phyloP scores from a whole-genome alignment of 2,888 invertebrate species.

The Peribatodes rhomboidaria region DNA sequence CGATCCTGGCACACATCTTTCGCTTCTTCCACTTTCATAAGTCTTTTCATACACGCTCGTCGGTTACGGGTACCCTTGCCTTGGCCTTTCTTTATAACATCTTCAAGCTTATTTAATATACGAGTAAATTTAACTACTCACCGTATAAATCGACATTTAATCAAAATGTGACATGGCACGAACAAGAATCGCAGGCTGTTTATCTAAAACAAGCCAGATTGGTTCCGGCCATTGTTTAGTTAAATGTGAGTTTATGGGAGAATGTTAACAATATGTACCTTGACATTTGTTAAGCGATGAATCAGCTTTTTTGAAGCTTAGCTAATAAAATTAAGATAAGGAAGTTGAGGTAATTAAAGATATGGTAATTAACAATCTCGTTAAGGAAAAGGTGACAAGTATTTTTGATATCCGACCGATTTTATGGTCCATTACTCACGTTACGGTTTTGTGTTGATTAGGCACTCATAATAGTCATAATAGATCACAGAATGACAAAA shows the following conservation, averaged over 20 bases:
- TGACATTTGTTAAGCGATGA: slow-evolving; percentile 2
- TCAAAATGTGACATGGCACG: background rate
- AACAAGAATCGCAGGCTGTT: background rate
- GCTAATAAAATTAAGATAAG: slow-evolving; percentile 5
- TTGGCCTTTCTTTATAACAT: too few relatives aligned
- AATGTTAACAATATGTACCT: background rate
- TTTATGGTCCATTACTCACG: too few relatives aligned
- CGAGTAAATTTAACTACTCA: too few relatives aligned
- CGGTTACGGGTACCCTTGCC: too few relatives aligned
- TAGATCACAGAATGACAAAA: too few relatives aligned
- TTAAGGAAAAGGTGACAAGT: slow-evolving; percentile 1
- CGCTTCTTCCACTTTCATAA: too few relatives aligned
- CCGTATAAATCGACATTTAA: background rate
- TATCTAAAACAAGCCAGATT: slow-evolving; percentile 2
- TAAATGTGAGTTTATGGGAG: slow-evolving; percentile 7
- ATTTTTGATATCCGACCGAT: background rate
- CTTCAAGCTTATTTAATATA: too few relatives aligned
- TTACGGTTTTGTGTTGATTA: background rate
- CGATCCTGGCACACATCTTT: too few relatives aligned
- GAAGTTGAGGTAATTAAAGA: slow-evolving; percentile 8
- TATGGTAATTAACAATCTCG: background rate
- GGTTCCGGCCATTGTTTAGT: slow-evolving; percentile 12
- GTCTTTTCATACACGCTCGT: too few relatives aligned
- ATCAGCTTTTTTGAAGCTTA: background rate
- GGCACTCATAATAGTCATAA: too few relatives aligned